Evolutionary conservation across 1,140 invertebrate genomes (phyloP).

Genomic region (Pseudobourletiella spinata): DNA sequence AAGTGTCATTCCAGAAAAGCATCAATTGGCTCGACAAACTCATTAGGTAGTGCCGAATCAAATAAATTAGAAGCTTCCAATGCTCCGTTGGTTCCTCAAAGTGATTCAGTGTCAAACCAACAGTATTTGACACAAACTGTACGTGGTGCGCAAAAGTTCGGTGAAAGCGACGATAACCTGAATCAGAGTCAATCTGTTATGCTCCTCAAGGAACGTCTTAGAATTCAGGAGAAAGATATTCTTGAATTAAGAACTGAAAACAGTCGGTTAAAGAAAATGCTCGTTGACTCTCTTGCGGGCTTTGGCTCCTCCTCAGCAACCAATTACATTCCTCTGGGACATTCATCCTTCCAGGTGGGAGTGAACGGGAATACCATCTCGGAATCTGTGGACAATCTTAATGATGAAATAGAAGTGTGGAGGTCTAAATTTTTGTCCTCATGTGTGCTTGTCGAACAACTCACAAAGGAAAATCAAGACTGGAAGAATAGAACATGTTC

Average conservation of each 20-base stretch:
- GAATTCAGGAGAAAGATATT: constrained; percentile 31
- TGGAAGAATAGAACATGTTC: constrained; percentile 1
- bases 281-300: constrained; percentile 32
- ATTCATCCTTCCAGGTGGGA: not conserved
- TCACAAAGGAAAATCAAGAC: constrained; percentile 29
- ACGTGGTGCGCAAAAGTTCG: not conserved
- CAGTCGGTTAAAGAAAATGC: constrained; percentile 25
- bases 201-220: constrained; percentile 30
- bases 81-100: too few relatives aligned
- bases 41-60: not conserved
- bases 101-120: too few relatives aligned
- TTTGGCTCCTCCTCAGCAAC: not conserved
- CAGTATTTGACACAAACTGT: too few relatives aligned
- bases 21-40: not conserved
- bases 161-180: not conserved
- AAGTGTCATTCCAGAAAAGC: not conserved
- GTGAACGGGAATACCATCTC: not conserved
- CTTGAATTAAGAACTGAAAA: constrained; percentile 31
- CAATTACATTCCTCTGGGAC: not conserved
- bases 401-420: constrained; percentile 34
- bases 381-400: constrained; percentile 30
- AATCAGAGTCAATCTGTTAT: constrained; percentile 12
- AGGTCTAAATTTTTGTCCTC: constrained; percentile 35
- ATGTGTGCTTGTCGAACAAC: constrained; percentile 33
- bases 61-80: not conserved